Base-by-base conservation (phyloP, 2,113 vertebrate genomes). In the Felis chaus region DNA sequence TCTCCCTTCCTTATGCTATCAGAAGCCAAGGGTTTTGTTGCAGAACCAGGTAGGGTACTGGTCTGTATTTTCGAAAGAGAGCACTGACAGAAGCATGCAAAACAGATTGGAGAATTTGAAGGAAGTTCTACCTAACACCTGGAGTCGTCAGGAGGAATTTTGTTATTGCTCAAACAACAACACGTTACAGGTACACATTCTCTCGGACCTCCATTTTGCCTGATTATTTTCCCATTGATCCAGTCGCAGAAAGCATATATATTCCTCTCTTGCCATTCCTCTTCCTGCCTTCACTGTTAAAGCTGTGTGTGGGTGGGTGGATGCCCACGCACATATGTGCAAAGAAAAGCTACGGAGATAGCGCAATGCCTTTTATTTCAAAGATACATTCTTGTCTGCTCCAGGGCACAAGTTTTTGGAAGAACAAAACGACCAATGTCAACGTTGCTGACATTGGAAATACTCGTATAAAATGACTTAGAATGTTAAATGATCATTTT, bases 11-110 rank as follows among this genome's bases (percentile, higher is more conserved):
- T 45, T 36, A 41, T 23, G 5, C 23, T 65, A 8, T 69, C 48
- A n/a, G 66, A 89, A 93, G 50, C 74, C 48, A 73, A 83, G 29
- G 5, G 4, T 79, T 80, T 61, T 81, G 7, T 31, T 79, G 76
- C 14, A 69, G 25, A 91, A 48, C 16, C 18, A 33, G 3, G 1
- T 88, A 0, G 0, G 14, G 3, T 3, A 27, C 27, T 33, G 0
- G 16, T 74, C 15, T 16, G 1, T 69, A 29, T 57, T 68, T 68
- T 61, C n/a, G 4, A 29, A 84, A n/a, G 57, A 85, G 5, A 55
- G 16, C 16, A 39, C 39, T 86, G 12, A 50, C 4, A 27, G 65
- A 85, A n/a, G 5, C 9, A 65, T 14, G 25, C 7, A 45, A 23
- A 68, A n/a, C 25, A 25, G 23, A 15, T 63, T 39, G 4, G 25